Evolutionary conservation across 37 sponge, comb jelly and placozoan genomes (phyloP).

Genomic region (Hormiphora californensis): DNA sequence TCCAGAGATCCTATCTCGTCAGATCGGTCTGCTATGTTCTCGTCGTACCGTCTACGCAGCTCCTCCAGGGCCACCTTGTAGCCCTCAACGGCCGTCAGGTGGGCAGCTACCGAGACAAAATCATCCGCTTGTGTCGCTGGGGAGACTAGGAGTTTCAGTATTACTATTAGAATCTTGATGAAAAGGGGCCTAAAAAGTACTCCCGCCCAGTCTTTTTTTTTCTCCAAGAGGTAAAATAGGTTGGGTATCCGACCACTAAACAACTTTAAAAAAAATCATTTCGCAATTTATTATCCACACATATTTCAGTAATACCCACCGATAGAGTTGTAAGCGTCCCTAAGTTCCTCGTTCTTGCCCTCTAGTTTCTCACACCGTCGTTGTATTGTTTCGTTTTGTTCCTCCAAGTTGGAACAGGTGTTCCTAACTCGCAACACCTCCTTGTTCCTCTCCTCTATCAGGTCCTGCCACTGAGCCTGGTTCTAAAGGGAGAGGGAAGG

Average conservation of each 20-base stretch:
- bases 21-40: not conserved
- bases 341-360: not conserved
- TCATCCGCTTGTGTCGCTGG: conserved; percentile 53
- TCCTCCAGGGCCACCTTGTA: conserved; percentile 50
- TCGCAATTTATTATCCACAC: too few species aligned
- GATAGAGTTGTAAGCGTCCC: conserved; percentile 42
- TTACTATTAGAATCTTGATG: too few species aligned
- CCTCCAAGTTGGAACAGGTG: conserved; percentile 29
- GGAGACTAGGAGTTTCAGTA: not conserved
- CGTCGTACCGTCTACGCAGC: conserved; percentile 39
- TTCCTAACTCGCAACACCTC: conserved; percentile 18
- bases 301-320: too few species aligned
- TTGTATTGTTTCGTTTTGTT: conserved; percentile 6
- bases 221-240: too few species aligned
- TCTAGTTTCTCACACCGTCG: conserved; percentile 47
- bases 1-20: conserved; percentile 23
- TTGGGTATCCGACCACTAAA: too few species aligned
- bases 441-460: conserved; percentile 52
- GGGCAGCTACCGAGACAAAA: conserved; percentile 34
- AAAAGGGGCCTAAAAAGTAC: too few species aligned
- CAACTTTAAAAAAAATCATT: too few species aligned
- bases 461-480: conserved; percentile 39
- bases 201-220: too few species aligned
- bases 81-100: conserved; percentile 29
- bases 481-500: conserved; percentile 43